Evolutionary conservation across 2,797 vertebrate genomes (phyloP), one percentile per base, ranked within the genome.

Genomic region (Pterois miles): DNA sequence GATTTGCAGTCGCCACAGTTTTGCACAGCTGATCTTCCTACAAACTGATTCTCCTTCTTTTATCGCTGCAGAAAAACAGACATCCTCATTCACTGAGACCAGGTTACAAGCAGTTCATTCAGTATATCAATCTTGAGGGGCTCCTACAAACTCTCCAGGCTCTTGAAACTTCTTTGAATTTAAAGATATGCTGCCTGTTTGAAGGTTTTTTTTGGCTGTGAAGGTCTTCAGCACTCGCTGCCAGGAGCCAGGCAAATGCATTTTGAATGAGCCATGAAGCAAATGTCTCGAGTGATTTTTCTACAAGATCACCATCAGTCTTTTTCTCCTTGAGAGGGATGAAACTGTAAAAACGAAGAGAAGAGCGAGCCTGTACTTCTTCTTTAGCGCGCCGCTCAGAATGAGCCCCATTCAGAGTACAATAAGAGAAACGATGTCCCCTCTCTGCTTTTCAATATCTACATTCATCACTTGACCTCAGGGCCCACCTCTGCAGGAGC

Each of bases 221-320:
- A 27, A 62, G 6, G 33, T 40, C 20, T 58, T 43, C 9, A 18
- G 14, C 18, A 29, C 4, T 38, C 6, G 1, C 22, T 54, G 50
- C 25, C 38, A n/a, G 64, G 7, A 48, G 34, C 27, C n/a, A 66
- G 13, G 16, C 34, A 43, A 71, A 74, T 73, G 46, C 13, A 58
- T 69, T 80, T 73, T 60, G 7, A 83, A 73, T 50, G 16, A 77
- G 31, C 38, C 40, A 31, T 54, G 4, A 76, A 70, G 18, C 23
- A 6, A 54, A 12, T 25, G n/a, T 75, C 12, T 48, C 48, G 5
- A 8, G 16, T 43, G 9, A 46, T 54, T 64, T 33, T 43, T 80
- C 25, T 33, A 50, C 8, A 58, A 77, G 40, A 71, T 53, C 9
- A 22, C 48, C 12, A 62, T 58, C n/a, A 22, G 48, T 1, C 13